Percentiles rank a stretch among this genome's conserved stretches.
phyloP scores from a whole-genome alignment of 1,140 invertebrate genomes.

The Euura lappo region DNA sequence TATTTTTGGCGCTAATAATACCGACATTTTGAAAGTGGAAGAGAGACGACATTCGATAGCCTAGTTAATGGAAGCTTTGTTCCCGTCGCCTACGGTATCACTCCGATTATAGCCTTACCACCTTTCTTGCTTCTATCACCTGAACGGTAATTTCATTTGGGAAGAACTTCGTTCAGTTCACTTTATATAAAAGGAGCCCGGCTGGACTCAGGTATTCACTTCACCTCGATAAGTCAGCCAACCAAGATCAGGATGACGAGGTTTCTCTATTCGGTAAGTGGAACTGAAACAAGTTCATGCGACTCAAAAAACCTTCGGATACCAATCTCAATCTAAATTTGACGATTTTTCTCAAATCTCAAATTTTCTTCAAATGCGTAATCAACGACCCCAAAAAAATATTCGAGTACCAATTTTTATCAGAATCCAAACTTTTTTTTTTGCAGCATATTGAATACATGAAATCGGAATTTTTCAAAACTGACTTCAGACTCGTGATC shows the following conservation, averaged over 20 bases:
- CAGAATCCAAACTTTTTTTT: neutral
- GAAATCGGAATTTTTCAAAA: neutral
- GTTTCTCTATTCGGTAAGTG: neutral
- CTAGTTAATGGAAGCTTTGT: neutral
- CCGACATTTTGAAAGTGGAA: too few species aligned
- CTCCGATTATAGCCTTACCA: neutral
- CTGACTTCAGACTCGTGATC: too few species aligned
- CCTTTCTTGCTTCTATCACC: neutral
- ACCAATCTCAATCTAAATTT: too few species aligned
- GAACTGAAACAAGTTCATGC: too few species aligned
- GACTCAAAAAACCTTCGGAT: too few species aligned
- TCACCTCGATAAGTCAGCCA: neutral
- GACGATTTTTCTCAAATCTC: neutral
- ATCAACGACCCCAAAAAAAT: too few species aligned
- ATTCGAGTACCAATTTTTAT: too few species aligned
- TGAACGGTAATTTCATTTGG: neutral
- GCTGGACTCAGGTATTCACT: neutral
- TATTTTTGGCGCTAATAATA: too few species aligned
- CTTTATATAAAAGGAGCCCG: neutral
- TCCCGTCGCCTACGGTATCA: neutral
- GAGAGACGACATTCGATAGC: neutral
- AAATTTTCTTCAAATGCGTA: neutral
- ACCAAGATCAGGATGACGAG: neutral
- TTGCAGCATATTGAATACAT: neutral
- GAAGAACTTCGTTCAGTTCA: neutral